These are phyloP conservation scores for Sipha flava DNA, from an alignment of 1,140 invertebrate genomes.

Conservation along the genomic window DNA sequence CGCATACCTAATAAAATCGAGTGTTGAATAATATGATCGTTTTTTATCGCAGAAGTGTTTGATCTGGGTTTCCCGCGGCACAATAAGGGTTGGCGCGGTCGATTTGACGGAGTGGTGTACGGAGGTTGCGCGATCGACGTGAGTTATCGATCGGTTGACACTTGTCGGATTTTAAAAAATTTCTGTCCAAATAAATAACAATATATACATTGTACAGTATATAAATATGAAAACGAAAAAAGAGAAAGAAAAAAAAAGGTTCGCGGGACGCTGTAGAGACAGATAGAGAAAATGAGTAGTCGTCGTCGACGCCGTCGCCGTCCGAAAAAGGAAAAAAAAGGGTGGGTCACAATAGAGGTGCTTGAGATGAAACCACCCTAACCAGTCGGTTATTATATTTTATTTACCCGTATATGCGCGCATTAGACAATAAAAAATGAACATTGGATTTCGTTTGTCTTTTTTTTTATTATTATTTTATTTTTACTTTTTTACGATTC, in stretches of 20 bases:
- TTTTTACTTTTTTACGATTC: background rate
- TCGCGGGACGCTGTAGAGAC: background rate
- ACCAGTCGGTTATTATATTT: conserved; percentile 11
- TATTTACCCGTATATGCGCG: background rate
- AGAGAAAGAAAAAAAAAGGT: background rate
- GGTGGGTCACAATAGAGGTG: conserved; percentile 27
- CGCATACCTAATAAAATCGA: too few species aligned
- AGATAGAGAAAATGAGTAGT: background rate
- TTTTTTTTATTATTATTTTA: too few species aligned
- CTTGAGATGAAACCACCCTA: conserved; percentile 26
- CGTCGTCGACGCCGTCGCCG: background rate
- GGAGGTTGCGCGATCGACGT: background rate
- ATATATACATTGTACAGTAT: background rate
- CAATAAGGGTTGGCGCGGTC: too few species aligned
- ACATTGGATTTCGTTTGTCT: conserved; percentile 9
- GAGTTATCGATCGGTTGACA: background rate
- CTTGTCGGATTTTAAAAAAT: background rate
- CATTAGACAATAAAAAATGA: conserved; percentile 11
- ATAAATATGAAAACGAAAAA: background rate
- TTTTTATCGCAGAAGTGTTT: too few species aligned
- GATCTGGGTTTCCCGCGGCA: too few species aligned
- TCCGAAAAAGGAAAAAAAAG: background rate
- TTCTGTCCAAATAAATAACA: background rate
- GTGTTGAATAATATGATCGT: too few species aligned
- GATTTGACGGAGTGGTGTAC: too few species aligned